Evolutionary conservation across 2,888 invertebrate species (phyloP).

Genomic region (Parasteatoda lunata): DNA sequence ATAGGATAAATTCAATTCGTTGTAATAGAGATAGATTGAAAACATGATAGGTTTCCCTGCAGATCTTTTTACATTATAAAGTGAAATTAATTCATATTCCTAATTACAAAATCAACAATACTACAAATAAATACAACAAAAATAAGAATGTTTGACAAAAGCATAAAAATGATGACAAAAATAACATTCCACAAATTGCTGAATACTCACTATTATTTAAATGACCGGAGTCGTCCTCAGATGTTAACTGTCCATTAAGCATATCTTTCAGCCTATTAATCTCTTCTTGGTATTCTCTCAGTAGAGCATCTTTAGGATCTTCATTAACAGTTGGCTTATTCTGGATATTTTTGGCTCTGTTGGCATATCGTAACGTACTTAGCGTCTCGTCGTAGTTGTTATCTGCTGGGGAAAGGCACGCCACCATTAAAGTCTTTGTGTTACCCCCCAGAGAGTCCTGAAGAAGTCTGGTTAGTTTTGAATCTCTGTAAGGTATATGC

Average conservation of each 20-base stretch:
- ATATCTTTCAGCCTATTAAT: constrained; percentile 80
- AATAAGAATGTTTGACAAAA: not conserved
- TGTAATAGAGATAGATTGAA: too few relatives aligned
- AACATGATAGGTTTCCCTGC: too few relatives aligned
- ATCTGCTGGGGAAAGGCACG: constrained; percentile 87
- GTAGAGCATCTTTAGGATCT: constrained; percentile 90
- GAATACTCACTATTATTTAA: constrained; percentile 7
- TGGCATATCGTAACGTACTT: constrained; percentile 87
- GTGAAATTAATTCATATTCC: too few relatives aligned
- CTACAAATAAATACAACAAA: too few relatives aligned
- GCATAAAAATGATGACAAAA: not conserved
- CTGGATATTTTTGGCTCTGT: constrained; percentile 88
- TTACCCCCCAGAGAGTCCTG: constrained; percentile 90
- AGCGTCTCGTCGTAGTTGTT: constrained; percentile 89
- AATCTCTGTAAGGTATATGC: constrained; percentile 88
- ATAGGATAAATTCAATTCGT: too few relatives aligned
- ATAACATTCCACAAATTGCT: not conserved
- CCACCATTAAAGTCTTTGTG: constrained; percentile 91
- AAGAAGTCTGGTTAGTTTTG: constrained; percentile 86
- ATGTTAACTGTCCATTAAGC: constrained; percentile 43
- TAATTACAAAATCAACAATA: too few relatives aligned
- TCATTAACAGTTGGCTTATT: constrained; percentile 90
- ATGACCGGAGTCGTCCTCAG: constrained; percentile 1
- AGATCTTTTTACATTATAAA: too few relatives aligned
- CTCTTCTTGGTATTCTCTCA: constrained; percentile 89